Base-by-base conservation (phyloP, 2,888 invertebrate genomes). In the Pediacus dermestoides region DNA sequence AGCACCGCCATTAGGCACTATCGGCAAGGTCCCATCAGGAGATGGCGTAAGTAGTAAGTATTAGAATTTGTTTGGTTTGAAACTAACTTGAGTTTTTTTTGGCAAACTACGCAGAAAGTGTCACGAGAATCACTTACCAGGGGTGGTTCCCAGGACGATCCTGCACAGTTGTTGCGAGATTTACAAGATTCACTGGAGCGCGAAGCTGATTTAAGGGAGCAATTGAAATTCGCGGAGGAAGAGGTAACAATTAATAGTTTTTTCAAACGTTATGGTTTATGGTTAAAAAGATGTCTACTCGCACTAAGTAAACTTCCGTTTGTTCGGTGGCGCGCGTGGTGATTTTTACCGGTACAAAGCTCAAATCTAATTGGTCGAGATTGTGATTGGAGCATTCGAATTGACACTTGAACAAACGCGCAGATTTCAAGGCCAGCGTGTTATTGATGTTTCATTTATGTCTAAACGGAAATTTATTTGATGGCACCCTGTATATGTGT, bases 161-260 rank as follows among this genome's bases (percentile, higher is more conserved):
- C 87, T 1, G 82, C 80, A 30, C 88, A 90, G 61, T 70, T 93
- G 23, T 73, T 91, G 44, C 74, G 91, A 28, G 93, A 94, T 63
- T 74, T 95, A 10, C 88, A 91, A 63, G 94, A 94, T 70, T 88
- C 91, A 1, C 73, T 92, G 44, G 95, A 96, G 70, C 74, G 95
- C 14, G 95, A 96, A 68, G 89, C 90, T 1, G 95, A 96, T 71
- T 73, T 95, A 9, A 78, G 90, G 36, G 95, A 96, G 66, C 95
- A 96, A 66, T 71, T 95, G 7, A 81, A 84, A 48, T 94, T 91
- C 67, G 85, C 93, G 8, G 94, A 95, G 68, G 92, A 93, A 70
- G 94, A 95, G 81, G 87, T 86, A 71, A n/a, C n/a, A n/a, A n/a
- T n/a, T n/a, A 43, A n/a, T n/a, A n/a, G 3, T 10, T 18, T 16